phyloP scores from a whole-genome alignment of 2,113 vertebrate genomes.

The Girardinichthys multiradiatus region DNA sequence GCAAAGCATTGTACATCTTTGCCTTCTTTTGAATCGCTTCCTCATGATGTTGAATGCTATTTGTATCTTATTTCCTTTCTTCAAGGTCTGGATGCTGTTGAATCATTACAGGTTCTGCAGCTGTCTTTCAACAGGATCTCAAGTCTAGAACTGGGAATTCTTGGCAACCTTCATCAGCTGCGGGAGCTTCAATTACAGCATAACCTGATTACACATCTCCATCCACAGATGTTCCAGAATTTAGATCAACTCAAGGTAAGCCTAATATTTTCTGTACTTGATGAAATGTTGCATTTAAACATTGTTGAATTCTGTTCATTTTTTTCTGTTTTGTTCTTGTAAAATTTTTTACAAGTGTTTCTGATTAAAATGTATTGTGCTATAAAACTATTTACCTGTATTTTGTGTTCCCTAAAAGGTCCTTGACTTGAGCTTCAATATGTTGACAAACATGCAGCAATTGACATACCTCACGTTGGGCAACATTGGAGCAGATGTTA shows the following conservation, averaged over 20 bases:
- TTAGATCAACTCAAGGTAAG: slow-evolving; percentile 84
- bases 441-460: slow-evolving; percentile 77
- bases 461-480: slow-evolving; percentile 73
- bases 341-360: neutral
- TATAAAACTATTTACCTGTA: neutral
- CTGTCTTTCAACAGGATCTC: slow-evolving; percentile 86
- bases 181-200: slow-evolving; percentile 81
- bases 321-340: neutral
- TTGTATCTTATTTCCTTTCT: slow-evolving; percentile 29
- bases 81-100: slow-evolving; percentile 67
- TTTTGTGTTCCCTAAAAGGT: slow-evolving; percentile 71
- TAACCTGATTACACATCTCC: slow-evolving; percentile 84
- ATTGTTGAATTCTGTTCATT: neutral
- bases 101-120: slow-evolving; percentile 78
- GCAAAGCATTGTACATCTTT: neutral
- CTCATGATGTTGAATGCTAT: slow-evolving; percentile 12
- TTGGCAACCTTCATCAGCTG: slow-evolving; percentile 80
- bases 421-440: slow-evolving; percentile 86
- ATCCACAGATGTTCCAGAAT: slow-evolving; percentile 81
- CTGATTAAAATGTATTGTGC: neutral
- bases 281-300: neutral
- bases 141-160: slow-evolving; percentile 69
- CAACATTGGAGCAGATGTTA: slow-evolving; percentile 73
- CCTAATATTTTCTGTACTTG: neutral
- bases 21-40: neutral